Percentiles rank a stretch among this genome's conserved stretches.
These are phyloP conservation scores for Notolepis coatsorum DNA, from an alignment of 2,797 vertebrate genomes.

Conservation along the genomic window DNA sequence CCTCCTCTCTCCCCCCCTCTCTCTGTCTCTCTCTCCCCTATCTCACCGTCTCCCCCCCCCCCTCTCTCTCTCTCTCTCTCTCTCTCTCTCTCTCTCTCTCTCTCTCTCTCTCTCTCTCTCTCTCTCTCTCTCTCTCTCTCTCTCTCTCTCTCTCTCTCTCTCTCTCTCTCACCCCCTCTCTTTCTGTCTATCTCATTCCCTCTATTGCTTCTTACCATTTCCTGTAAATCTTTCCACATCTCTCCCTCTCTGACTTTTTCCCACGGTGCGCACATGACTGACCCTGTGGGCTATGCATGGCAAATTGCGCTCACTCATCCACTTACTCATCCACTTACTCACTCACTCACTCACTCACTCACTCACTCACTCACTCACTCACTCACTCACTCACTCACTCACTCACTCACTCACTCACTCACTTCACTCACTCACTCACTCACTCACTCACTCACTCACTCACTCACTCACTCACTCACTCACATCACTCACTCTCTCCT, in stretches of 20 bases:
- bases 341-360: not conserved
- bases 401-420: not conserved
- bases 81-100: too few relatives aligned
- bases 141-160: not conserved
- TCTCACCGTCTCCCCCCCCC: too few relatives aligned
- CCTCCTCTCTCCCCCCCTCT: not conserved
- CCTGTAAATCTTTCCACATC: too few relatives aligned
- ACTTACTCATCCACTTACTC: too few relatives aligned
- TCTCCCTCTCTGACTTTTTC: too few relatives aligned
- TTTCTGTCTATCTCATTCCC: not conserved
- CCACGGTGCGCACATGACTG: too few relatives aligned
- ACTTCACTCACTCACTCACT: constrained; percentile 3
- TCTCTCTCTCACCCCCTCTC: constrained; percentile 5
- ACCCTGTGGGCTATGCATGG: too few relatives aligned
- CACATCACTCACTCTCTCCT: not conserved
- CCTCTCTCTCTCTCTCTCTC: not conserved
- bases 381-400: constrained; percentile 3
- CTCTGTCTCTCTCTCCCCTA: too few relatives aligned
- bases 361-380: too few relatives aligned
- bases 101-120: not conserved
- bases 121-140: not conserved
- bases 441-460: not conserved
- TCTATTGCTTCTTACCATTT: not conserved
- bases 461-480: not conserved
- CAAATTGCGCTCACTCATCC: too few relatives aligned